Evolutionary conservation across 2,888 invertebrate genomes (phyloP), one percentile per base, ranked within the genome.

Genomic region (Lasioglossum villosulum): DNA sequence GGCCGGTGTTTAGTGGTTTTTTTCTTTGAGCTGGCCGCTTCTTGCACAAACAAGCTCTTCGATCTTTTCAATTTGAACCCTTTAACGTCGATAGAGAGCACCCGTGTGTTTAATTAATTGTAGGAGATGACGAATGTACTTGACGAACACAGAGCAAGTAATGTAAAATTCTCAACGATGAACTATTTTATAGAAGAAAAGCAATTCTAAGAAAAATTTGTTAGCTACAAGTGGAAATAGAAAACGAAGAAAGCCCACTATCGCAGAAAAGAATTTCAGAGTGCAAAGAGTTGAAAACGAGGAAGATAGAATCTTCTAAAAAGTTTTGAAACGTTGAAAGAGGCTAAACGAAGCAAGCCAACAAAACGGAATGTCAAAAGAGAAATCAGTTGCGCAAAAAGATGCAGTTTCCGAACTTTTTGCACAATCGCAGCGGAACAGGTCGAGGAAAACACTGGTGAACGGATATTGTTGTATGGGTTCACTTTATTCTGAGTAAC

Each of bases 401-500:
- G 39, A 63, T 6, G 63, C 63, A 72, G 48, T 74, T 82, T 77
- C 45, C 37, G 42, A 80, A 1, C 34, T 84, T 78, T 84, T 83
- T 78, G 14, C 27, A 30, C 23, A 39, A 72, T 37, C 12, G n/a
- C 37, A 16, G 48, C 34, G n/a, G 34, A 76, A 27, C 42, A 19
- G 42, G 4, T 23, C 27, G 37, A 0, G 37, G 19, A 12, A 39
- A 75, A 42, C 59, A 27, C 1, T 19, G 56, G 37, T 56, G 39
- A 5, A 56, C 39, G 59, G 34, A 37, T 30, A 75, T 66, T 56
- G n/a, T 23, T 78, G n/a, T 68, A 71, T 56, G 78, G 81, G 30
- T 80, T 63, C 66, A 56, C 27, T 85, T 87, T 83, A 84, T 82
- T 89, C 77, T 79, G 74, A 83, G 78, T 78, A 83, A 82, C 70